Percentiles rank a stretch among this genome's conserved stretches.
phyloP scores from a whole-genome alignment of 1,140 invertebrate genomes.

The Aphidius ervi region DNA sequence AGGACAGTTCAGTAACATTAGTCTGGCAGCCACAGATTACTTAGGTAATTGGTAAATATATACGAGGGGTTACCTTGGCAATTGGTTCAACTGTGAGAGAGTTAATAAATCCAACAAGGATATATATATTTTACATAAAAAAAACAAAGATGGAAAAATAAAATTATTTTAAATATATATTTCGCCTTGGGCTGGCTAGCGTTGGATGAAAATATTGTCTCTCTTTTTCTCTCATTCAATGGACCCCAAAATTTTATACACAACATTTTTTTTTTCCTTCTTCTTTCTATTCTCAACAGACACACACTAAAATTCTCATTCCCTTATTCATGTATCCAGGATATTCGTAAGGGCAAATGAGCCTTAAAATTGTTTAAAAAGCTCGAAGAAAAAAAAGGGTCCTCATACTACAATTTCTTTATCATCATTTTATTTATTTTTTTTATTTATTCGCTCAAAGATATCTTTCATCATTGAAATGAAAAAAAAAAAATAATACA shows the following conservation, averaged over 20 bases:
- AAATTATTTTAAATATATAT: too few species aligned
- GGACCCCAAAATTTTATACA: too few species aligned
- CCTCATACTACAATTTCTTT: slow-evolving; percentile 19
- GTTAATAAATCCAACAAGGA: too few species aligned
- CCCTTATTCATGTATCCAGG: slow-evolving; percentile 28
- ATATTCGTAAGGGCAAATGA: slow-evolving; percentile 54
- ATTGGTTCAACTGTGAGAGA: too few species aligned
- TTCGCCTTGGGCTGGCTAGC: too few species aligned
- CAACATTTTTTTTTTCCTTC: too few species aligned
- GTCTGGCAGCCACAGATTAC: slow-evolving; percentile 48
- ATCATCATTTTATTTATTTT: slow-evolving; percentile 21
- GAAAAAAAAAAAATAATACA: background rate
- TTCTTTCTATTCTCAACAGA: too few species aligned
- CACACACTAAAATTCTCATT: background rate
- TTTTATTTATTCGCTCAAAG: slow-evolving; percentile 9
- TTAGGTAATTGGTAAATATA: slow-evolving; percentile 52
- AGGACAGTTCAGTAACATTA: slow-evolving; percentile 37
- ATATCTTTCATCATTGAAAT: background rate
- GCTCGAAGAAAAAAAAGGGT: slow-evolving; percentile 40
- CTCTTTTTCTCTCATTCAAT: too few species aligned
- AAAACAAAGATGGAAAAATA: too few species aligned
- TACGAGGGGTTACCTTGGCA: slow-evolving; percentile 46
- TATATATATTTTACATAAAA: too few species aligned
- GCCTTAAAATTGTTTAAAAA: slow-evolving; percentile 56
- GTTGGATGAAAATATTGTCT: too few species aligned